Percentiles rank a stretch among this genome's conserved stretches.
Conservation (phyloP, 2,113 vertebrate species). For the Nasalis larvatus region DNA sequence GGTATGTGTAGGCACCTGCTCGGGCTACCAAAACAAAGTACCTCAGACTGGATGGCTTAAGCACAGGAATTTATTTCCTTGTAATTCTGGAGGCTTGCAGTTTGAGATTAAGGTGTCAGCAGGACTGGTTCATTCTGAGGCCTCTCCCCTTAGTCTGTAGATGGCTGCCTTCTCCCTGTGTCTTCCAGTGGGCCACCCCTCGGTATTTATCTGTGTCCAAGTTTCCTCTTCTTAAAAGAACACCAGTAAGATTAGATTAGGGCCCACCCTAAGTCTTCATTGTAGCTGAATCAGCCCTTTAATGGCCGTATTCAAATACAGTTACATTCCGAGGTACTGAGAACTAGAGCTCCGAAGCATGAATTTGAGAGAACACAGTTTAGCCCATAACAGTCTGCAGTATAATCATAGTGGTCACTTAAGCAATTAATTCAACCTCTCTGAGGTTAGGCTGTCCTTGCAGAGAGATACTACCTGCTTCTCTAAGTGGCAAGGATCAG, state of each 20-base stretch:
- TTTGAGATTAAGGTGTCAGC: neutral
- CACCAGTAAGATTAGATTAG: neutral
- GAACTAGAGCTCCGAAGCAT: neutral
- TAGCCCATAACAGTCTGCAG: fast-evolving
- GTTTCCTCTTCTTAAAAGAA: neutral
- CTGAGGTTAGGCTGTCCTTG: neutral
- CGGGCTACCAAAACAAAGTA: neutral
- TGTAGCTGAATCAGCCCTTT: neutral
- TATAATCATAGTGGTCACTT: neutral
- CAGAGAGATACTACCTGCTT: fast-evolving
- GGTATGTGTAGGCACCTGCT: neutral
- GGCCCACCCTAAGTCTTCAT: neutral
- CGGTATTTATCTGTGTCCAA: neutral
- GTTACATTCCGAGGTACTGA: neutral
- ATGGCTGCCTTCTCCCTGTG: neutral
- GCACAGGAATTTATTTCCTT: neutral
- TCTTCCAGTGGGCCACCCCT: neutral
- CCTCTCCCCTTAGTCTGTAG: neutral
- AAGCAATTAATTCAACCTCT: neutral
- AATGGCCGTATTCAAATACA: neutral
- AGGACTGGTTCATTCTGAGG: neutral
- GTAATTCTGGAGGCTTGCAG: neutral
- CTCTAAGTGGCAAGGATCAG: neutral
- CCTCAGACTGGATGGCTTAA: fast-evolving
- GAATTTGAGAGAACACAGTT: neutral